A percentile compares a stretch with the other conserved stretches of the same genome.
phyloP scores from a whole-genome alignment of 2,113 vertebrate genomes.

The Dolichotis patagonum region DNA sequence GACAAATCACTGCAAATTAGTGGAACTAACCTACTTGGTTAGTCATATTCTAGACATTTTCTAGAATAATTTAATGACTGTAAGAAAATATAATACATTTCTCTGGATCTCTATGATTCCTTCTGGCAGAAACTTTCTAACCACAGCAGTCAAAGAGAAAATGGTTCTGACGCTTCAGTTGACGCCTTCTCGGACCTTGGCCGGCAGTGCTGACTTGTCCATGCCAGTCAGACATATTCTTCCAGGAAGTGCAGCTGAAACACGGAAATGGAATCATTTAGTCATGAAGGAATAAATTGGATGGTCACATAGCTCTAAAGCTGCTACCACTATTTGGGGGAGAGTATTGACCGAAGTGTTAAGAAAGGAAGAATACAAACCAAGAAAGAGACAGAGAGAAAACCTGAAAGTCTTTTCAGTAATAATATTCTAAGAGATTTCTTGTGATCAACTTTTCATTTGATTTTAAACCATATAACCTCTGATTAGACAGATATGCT shows the following conservation, averaged over 20 bases:
- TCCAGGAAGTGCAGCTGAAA: neutral
- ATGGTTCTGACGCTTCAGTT: neutral
- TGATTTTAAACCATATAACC: neutral
- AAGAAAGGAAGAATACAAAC: neutral
- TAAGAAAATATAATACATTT: neutral
- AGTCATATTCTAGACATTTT: neutral
- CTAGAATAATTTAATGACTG: neutral
- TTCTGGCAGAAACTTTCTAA: neutral
- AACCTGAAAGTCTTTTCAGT: neutral
- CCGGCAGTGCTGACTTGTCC: neutral
- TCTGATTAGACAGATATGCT: neutral
- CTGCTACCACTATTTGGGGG: neutral
- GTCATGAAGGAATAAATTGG: neutral
- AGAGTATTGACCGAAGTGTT: neutral
- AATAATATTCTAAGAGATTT: neutral
- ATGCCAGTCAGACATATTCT: neutral
- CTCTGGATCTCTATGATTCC: neutral
- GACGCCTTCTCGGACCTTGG: neutral
- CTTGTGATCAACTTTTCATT: neutral
- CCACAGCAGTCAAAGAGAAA: neutral
- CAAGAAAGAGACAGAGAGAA: neutral
- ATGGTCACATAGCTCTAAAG: neutral
- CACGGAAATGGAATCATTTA: neutral
- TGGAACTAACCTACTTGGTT: neutral
- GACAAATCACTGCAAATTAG: no score